Conservation (phyloP, 30 jellyfish, hydroid and myxozoan species). For the Sanderia malayensis region DNA sequence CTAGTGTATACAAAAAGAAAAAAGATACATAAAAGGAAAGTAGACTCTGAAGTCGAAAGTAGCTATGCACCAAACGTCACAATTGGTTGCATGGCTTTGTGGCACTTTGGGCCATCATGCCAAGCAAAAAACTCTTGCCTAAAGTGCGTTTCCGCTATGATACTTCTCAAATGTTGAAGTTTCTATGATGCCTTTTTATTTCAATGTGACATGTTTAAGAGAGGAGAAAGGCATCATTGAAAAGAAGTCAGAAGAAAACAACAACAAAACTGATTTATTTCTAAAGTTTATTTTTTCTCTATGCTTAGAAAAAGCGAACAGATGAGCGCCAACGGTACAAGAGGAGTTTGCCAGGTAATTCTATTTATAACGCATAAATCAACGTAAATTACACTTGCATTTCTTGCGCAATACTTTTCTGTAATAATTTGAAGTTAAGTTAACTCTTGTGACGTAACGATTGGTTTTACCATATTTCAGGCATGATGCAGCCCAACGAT, state of each 20-base stretch:
- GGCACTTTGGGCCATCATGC: no score
- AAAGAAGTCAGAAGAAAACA: neutral
- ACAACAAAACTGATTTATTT: neutral
- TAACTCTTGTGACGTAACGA: no score
- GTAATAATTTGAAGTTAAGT: neutral
- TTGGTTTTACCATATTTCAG: slow-evolving; percentile 19
- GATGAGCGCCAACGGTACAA: slow-evolving; percentile 47
- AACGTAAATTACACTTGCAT: neutral
- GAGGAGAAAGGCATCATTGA: neutral
- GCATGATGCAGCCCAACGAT: slow-evolving; percentile 95
- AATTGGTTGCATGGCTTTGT: no score
- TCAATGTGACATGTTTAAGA: no score
- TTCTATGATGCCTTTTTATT: neutral
- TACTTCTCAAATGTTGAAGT: neutral
- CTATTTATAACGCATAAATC: neutral
- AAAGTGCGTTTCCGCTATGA: neutral
- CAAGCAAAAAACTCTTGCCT: neutral
- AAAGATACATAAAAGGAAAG: no score
- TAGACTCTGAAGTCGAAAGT: no score
- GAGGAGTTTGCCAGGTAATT: slow-evolving; percentile 36
- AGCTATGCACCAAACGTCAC: no score
- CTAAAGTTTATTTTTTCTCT: neutral
- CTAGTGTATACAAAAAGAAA: no score
- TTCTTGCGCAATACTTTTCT: neutral
- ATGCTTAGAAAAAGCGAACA: slow-evolving; percentile 52